phyloP scores from a whole-genome alignment of 2,797 vertebrate species.

The Percopsis omiscomaycus region DNA sequence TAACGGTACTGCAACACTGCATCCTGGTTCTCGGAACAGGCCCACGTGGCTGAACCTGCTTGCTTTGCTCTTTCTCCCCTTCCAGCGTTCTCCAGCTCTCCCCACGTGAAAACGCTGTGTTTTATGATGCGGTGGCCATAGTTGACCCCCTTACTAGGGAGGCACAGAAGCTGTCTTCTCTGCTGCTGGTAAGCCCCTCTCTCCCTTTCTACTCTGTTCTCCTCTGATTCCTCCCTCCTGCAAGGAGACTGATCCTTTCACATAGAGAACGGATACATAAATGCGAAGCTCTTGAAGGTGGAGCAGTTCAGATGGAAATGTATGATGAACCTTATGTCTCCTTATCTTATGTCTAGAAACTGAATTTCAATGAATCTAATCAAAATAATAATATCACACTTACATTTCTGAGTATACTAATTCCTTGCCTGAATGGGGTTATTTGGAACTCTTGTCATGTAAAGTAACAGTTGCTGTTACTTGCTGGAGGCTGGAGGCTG shows the following conservation, averaged over 20 bases:
- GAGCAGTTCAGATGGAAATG: neutral
- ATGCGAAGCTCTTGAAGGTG: neutral
- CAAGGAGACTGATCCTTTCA: conserved; percentile 4
- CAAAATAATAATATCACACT: neutral
- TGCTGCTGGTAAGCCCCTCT: conserved; percentile 84
- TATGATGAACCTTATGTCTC: conserved; percentile 11
- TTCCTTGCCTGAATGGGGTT: conserved; percentile 16
- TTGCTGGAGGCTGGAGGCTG: conserved; percentile 29
- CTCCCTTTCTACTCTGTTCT: neutral
- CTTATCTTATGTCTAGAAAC: neutral
- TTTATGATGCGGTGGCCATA: conserved; percentile 86
- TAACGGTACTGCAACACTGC: neutral
- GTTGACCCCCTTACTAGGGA: conserved; percentile 92
- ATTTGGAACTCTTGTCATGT: conserved; percentile 15
- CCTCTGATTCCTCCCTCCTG: neutral
- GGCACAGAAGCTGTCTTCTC: conserved; percentile 90
- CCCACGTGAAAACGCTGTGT: conserved; percentile 82
- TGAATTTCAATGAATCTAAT: neutral
- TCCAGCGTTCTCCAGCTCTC: conserved; percentile 83
- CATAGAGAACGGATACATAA: conserved; percentile 4
- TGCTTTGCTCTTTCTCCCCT: conserved; percentile 34
- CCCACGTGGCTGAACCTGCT: no score
- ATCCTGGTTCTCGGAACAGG: conserved; percentile 4
- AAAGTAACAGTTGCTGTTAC: conserved; percentile 15
- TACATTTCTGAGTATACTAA: neutral